These are phyloP conservation scores for Cotesia congregata DNA, from an alignment of 2,888 invertebrate species.

Conservation along the genomic window DNA sequence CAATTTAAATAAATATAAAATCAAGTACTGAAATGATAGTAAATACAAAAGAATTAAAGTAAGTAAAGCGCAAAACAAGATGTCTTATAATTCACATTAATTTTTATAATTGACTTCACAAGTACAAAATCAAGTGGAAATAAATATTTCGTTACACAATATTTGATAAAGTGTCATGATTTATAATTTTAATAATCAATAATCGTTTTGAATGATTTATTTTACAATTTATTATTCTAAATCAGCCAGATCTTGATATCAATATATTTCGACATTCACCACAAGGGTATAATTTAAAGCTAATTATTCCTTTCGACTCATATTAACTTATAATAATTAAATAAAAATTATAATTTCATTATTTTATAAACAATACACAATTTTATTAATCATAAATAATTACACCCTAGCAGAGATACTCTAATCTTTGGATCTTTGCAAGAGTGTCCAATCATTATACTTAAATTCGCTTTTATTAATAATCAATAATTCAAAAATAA, in stretches of 20 bases:
- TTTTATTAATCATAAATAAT: background rate
- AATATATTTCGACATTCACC: constrained; percentile 38
- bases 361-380: background rate
- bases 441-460: background rate
- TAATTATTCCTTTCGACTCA: constrained; percentile 8
- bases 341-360: background rate
- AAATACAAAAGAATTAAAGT: too few relatives aligned
- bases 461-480: constrained; percentile 13
- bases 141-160: constrained; percentile 64
- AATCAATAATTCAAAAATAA: constrained; percentile 32
- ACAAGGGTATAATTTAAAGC: constrained; percentile 11
- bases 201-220: background rate
- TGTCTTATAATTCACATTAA: constrained; percentile 29
- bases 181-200: background rate
- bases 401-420: constrained; percentile 15
- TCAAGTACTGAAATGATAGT: too few relatives aligned
- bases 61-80: too few relatives aligned
- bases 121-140: constrained; percentile 67
- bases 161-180: constrained; percentile 24
- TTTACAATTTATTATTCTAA: constrained; percentile 6
- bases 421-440: constrained; percentile 34
- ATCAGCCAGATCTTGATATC: constrained; percentile 49
- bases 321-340: background rate
- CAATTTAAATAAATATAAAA: background rate
- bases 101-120: constrained; percentile 61